Base-by-base conservation (phyloP, 2,797 vertebrate genomes). In the Kryptolebias ocellatus region DNA sequence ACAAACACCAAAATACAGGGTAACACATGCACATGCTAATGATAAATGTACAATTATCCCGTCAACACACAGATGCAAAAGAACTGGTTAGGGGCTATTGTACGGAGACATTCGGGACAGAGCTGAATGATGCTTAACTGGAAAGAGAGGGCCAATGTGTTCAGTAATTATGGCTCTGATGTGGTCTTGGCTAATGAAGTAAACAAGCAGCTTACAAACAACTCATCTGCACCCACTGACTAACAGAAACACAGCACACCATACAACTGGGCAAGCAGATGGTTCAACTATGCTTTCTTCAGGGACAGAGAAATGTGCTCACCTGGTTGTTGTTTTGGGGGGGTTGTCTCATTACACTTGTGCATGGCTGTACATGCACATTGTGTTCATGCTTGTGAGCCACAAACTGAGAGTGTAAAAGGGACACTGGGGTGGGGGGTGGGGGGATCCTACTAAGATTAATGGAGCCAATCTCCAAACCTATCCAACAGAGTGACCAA, bases 401-500 rank as follows among this genome's bases (percentile, higher is more conserved):
- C 74, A 76, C 72, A 80, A 70, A 73, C 69, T 73, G 74, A 74
- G 79, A 27, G 49, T 57, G 74, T 74, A 77, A 76, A 80, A 17
- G 53, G 67, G 74, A 42, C 81, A 74, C 58, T 53, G 31, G 46
- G 27, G 37, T 18, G 64, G 17, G 45, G 69, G 53, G 76, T 80
- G 74, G 72, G 56, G 67, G 57, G 16, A 69, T 80, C 78, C 77
- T 46, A 74, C 79, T 76, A 93, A 93, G 92, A 96, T 95, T 94
- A 94, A 94, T 89, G 91, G 92, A 90, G 58, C 64, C 90, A 93
- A 87, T 92, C 83, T 90, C 74, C 73, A 72, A 60, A 73, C 86
- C 83, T 88, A 86, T 89, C 87, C 89, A 89, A 80, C 88, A 89
- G 85, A 85, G 80, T 89, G 88, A 87, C 87, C 86, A 81, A 82